Conservation (phyloP, 2,888 invertebrate genomes). For the Chromoteleia sp. region DNA sequence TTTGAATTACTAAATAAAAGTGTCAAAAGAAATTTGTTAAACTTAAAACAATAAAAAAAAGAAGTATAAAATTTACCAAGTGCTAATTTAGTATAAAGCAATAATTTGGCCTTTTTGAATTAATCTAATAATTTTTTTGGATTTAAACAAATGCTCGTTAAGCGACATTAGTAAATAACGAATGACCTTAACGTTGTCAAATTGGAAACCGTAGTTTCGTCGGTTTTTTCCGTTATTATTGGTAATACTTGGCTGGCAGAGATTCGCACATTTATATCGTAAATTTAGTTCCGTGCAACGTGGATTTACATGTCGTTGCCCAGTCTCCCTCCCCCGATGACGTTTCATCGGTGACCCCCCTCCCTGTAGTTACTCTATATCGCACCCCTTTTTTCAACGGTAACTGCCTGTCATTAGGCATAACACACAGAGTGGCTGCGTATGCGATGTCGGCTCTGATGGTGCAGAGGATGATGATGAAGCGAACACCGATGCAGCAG, state of each 20-base stretch:
- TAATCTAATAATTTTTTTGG: too few species aligned
- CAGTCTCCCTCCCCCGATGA: slow-evolving; percentile 43
- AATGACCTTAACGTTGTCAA: slow-evolving; percentile 41
- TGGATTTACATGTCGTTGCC: slow-evolving; percentile 65
- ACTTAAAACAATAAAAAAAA: too few species aligned
- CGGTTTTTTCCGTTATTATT: slow-evolving; percentile 48
- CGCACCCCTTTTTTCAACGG: slow-evolving; percentile 73
- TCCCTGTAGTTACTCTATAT: slow-evolving; percentile 50
- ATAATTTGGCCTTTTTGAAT: too few species aligned
- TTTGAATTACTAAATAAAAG: too few species aligned
- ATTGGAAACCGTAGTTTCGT: slow-evolving; percentile 25
- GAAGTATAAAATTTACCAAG: too few species aligned
- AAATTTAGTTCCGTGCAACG: slow-evolving; percentile 59
- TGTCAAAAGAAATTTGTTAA: too few species aligned
- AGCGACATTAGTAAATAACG: slow-evolving; percentile 36
- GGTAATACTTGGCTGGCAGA: slow-evolving; percentile 39
- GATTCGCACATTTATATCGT: slow-evolving; percentile 37
- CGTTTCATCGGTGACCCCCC: slow-evolving; percentile 49
- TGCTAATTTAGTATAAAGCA: too few species aligned
- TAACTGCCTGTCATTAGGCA: slow-evolving; percentile 84
- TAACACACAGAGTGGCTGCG: slow-evolving; percentile 73
- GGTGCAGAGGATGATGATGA: slow-evolving; percentile 65
- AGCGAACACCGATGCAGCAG: slow-evolving; percentile 60
- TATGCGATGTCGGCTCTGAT: slow-evolving; percentile 66
- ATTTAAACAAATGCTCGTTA: too few species aligned